These are phyloP conservation scores for Unio delphinus DNA, from an alignment of 2,888 invertebrate species.

Conservation along the genomic window DNA sequence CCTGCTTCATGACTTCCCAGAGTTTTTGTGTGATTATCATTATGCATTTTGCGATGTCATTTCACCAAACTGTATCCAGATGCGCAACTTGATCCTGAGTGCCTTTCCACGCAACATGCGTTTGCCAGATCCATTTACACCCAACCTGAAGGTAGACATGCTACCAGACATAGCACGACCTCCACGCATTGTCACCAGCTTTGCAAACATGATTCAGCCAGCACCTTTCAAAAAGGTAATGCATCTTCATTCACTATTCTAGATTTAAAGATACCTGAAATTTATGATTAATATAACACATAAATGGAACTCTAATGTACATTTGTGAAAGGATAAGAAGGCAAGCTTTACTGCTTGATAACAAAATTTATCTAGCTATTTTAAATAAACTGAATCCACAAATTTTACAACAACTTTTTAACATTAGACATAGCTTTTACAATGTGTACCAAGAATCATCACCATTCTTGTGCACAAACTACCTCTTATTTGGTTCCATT, in stretches of 20 bases:
- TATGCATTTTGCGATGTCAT: conserved; percentile 99
- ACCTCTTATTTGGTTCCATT: no score
- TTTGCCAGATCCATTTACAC: conserved; percentile 98
- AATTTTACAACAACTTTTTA: no score
- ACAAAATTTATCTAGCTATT: no score
- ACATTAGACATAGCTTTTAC: no score
- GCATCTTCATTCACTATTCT: neutral
- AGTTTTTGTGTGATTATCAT: conserved; percentile 99
- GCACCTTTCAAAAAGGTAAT: conserved; percentile 86
- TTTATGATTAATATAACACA: no score
- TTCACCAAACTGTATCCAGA: conserved; percentile 98
- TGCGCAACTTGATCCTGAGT: conserved; percentile 97
- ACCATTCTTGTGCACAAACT: no score
- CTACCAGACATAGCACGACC: conserved; percentile 59
- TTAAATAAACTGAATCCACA: no score
- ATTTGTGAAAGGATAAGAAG: no score
- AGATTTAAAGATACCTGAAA: no score
- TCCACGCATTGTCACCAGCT: conserved; percentile 91
- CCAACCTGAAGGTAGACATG: conserved; percentile 83
- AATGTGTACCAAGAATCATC: no score
- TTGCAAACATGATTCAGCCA: conserved; percentile 88
- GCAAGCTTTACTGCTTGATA: no score
- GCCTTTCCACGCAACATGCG: conserved; percentile 99
- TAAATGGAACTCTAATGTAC: no score
- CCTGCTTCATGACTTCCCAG: conserved; percentile 97